Percentiles rank a stretch among this genome's conserved stretches.
Conservation (phyloP, 2,888 invertebrate genomes). For the Hanleya hanleyi region DNA sequence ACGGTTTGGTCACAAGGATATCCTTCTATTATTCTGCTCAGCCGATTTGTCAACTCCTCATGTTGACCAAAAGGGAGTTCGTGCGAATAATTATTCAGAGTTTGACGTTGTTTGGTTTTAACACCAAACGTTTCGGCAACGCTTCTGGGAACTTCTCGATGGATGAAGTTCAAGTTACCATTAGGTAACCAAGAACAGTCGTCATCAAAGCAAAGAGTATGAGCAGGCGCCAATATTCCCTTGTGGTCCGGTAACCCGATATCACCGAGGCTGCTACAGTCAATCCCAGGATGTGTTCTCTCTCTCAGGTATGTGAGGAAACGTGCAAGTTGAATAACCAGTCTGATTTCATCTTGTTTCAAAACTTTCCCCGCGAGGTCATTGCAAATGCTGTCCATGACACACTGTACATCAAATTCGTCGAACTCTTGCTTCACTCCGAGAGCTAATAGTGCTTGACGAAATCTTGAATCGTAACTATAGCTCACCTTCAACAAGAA, state of each 20-base stretch:
- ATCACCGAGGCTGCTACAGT: too few relatives aligned
- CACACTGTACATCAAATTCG: too few relatives aligned
- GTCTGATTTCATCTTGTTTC: too few relatives aligned
- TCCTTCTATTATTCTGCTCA: constrained; percentile 58
- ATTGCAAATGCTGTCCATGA: too few relatives aligned
- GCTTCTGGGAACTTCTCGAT: constrained; percentile 46
- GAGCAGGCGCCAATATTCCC: constrained; percentile 38
- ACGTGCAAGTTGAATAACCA: too few relatives aligned
- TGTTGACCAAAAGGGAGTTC: constrained; percentile 63
- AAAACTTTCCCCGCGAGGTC: too few relatives aligned
- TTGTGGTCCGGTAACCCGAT: constrained; percentile 49
- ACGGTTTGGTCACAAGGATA: constrained; percentile 64
- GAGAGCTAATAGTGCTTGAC: constrained; percentile 30
- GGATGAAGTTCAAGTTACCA: constrained; percentile 39
- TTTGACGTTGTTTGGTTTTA: constrained; percentile 33
- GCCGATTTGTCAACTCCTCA: constrained; percentile 60
- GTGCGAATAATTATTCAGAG: not conserved
- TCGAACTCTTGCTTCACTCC: constrained; percentile 44
- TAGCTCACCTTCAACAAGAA: constrained; percentile 44
- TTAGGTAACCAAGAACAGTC: constrained; percentile 48
- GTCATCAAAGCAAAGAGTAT: constrained; percentile 55
- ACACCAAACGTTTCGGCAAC: constrained; percentile 52
- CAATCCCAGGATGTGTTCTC: too few relatives aligned
- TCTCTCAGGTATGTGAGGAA: too few relatives aligned
- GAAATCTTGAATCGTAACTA: constrained; percentile 26